phyloP scores from a whole-genome alignment of 2,888 invertebrate genomes.

The Campoletis raptor region DNA sequence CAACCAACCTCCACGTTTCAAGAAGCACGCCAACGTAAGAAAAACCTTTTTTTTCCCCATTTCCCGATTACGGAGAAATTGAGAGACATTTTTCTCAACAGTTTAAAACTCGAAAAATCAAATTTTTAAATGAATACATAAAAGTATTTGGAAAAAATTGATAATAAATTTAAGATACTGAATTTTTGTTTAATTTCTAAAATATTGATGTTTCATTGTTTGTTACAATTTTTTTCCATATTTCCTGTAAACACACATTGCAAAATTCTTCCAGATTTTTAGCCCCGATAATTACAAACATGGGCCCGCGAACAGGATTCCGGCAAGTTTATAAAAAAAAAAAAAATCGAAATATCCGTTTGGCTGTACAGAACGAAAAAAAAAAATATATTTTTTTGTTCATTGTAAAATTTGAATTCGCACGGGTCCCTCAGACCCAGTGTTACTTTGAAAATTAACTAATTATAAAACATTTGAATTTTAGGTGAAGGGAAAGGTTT shows the following conservation, averaged over 20 bases:
- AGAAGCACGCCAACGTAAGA: conserved; percentile 74
- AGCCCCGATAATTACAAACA: neutral
- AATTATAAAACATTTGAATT: conserved; percentile 14
- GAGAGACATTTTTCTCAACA: no score
- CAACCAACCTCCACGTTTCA: conserved; percentile 80
- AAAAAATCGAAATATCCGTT: neutral
- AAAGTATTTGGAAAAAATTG: neutral
- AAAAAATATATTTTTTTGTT: neutral
- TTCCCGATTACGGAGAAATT: neutral
- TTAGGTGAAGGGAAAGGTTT: conserved; percentile 78
- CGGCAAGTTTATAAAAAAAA: neutral
- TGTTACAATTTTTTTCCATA: neutral
- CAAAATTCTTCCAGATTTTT: neutral
- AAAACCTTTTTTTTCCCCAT: neutral
- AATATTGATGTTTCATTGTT: neutral
- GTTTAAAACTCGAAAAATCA: neutral
- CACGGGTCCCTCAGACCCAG: neutral
- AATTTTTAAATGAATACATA: neutral
- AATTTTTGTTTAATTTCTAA: neutral
- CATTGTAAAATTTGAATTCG: neutral
- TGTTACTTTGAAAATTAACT: neutral
- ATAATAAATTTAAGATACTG: neutral
- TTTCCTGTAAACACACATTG: neutral
- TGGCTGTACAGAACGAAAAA: neutral
- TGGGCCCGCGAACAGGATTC: neutral